These are phyloP conservation scores for Neosalanx taihuensis DNA, from an alignment of 2,797 vertebrate species.

Conservation along the genomic window DNA sequence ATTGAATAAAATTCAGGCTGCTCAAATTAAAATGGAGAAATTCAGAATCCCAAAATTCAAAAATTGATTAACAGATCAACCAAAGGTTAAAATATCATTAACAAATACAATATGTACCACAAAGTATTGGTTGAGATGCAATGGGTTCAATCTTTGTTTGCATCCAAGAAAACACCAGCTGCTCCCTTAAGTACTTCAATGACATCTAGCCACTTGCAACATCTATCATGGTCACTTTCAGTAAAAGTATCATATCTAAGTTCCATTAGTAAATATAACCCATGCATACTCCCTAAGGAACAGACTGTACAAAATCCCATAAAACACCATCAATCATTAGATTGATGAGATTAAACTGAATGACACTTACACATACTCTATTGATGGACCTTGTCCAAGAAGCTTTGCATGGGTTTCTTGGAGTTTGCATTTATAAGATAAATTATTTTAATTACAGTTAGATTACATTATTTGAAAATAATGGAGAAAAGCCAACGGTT, in stretches of 20 bases:
- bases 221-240: not conserved
- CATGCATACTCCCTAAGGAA: not conserved
- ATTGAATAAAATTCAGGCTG: too few relatives aligned
- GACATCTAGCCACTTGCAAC: not conserved
- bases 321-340: not conserved
- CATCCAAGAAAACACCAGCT: not conserved
- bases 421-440: not conserved
- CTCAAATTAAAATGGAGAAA: too few relatives aligned
- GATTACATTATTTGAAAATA: not conserved
- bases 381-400: not conserved
- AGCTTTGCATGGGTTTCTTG: not conserved
- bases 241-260: not conserved
- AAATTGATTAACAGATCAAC: too few relatives aligned
- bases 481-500: not conserved
- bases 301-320: not conserved
- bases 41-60: too few relatives aligned
- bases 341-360: not conserved
- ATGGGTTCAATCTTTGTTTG: too few relatives aligned
- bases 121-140: too few relatives aligned
- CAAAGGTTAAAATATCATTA: too few relatives aligned
- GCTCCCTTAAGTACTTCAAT: not conserved
- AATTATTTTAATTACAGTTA: not conserved
- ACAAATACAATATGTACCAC: too few relatives aligned
- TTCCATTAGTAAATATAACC: not conserved
- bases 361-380: not conserved